Base-by-base conservation (phyloP, 2,113 vertebrate genomes). In the Capreolus pygargus region DNA sequence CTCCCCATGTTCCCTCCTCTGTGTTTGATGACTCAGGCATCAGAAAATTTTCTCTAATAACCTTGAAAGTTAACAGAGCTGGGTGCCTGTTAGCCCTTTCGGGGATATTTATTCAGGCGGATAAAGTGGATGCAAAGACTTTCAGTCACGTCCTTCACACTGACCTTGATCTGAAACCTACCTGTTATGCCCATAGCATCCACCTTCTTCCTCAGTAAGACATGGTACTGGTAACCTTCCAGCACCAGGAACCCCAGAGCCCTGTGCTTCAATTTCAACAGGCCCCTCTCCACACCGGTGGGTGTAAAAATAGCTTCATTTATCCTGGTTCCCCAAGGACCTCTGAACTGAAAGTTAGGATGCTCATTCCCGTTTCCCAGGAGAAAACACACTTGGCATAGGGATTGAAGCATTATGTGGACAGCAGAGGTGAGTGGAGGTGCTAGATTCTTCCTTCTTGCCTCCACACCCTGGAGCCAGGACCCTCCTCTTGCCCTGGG, bases 1-100 rank as follows among this genome's bases (percentile, higher is more conserved):
- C 74, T 96, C 98, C 93, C 84, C 1, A 43, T 87, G 83, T 98
- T 83, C 57, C 85, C 33, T 84, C 45, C 84, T 94, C 21, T 61
- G 74, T 89, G 57, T 60, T 84, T 81, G 84, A 83, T 89, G 82
- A 93, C 43, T 95, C 70, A 43, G 27, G 57, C 83, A 15, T 90
- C 76, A 82, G 55, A 57, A 74, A 39, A 2, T 45, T 36, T 88
- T 85, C 52, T 82, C 4, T 81, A 54, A 61, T 55, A 85, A 50
- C 47, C 61, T 52, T 82, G 79, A 85, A 79, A 70, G 55, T 67
- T 58, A 91, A 85, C 64, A 39, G 82, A 85, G 15, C 50, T 95
- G 33, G 55, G 54, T 84, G 19, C 57, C 55, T 54, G 9, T 85
- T 82, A 76, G 13, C 27, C 39, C 47, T 76, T 55, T 89, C n/a